Evolutionary conservation across 2,888 invertebrate species (phyloP).

Genomic region (Bedellia somnulentella): DNA sequence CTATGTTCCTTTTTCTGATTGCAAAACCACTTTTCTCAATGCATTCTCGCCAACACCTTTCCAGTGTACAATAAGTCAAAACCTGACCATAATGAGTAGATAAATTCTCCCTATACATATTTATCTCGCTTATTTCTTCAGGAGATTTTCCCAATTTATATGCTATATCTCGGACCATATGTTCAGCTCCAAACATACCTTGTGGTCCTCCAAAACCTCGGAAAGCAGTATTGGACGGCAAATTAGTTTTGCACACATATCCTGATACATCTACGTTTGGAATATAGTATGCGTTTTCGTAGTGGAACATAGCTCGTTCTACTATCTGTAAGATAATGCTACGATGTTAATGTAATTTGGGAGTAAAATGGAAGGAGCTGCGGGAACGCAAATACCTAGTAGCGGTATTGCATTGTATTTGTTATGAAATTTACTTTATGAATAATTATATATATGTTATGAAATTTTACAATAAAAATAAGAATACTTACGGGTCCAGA

Average conservation of each 20-base stretch:
- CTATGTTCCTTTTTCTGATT: constrained; percentile 58
- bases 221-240: constrained; percentile 92
- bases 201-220: constrained; percentile 92
- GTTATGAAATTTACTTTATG: too few relatives aligned
- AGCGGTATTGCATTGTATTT: too few relatives aligned
- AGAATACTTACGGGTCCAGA: constrained; percentile 69
- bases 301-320: constrained; percentile 81
- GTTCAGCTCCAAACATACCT: constrained; percentile 85
- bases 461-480: background rate
- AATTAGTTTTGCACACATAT: constrained; percentile 82
- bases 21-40: constrained; percentile 66
- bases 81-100: constrained; percentile 76
- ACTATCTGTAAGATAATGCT: constrained; percentile 62
- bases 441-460: too few relatives aligned
- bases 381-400: too few relatives aligned
- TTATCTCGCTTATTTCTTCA: constrained; percentile 67
- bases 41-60: constrained; percentile 80
- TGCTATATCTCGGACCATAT: constrained; percentile 76
- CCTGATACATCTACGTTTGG: constrained; percentile 72
- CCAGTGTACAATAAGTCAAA: constrained; percentile 72
- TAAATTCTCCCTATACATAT: constrained; percentile 80
- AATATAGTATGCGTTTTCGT: constrained; percentile 81
- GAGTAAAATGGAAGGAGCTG: too few relatives aligned
- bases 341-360: background rate
- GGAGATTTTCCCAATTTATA: constrained; percentile 65